Evolutionary conservation across 2,113 vertebrate genomes (phyloP).

Genomic region (Seriola rivoliana): DNA sequence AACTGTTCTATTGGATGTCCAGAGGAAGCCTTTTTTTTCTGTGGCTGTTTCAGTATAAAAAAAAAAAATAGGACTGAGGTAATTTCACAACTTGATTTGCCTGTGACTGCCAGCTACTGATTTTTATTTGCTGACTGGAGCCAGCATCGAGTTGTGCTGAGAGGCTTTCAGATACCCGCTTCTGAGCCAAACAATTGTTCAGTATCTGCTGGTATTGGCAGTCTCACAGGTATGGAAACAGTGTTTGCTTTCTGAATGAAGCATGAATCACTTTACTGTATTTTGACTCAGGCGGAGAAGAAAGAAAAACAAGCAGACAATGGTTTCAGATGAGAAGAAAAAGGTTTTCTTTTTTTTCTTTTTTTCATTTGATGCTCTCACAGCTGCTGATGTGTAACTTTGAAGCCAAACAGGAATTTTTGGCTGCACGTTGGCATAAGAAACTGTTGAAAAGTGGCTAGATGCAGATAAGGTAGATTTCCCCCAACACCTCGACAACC

Average conservation of each 20-base stretch:
- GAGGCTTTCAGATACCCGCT: slow-evolving; percentile 40
- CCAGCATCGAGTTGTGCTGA: slow-evolving; percentile 22
- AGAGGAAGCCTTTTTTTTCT: background rate
- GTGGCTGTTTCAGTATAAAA: background rate
- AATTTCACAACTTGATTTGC: slow-evolving; percentile 52
- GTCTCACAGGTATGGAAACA: slow-evolving; percentile 16
- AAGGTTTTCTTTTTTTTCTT: background rate
- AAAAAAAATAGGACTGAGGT: slow-evolving; percentile 29
- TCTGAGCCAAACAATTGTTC: slow-evolving; percentile 53
- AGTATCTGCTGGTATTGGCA: slow-evolving; percentile 58
- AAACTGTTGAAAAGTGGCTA: slow-evolving; percentile 73
- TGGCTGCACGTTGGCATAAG: slow-evolving; percentile 29
- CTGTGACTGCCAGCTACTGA: slow-evolving; percentile 41
- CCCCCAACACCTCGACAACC: slow-evolving; percentile 73
- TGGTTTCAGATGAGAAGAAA: slow-evolving; percentile 41
- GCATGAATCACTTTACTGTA: slow-evolving; percentile 38
- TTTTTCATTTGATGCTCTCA: slow-evolving; percentile 35
- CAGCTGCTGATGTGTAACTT: slow-evolving; percentile 29
- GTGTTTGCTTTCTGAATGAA: slow-evolving; percentile 39
- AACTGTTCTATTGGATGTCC: background rate
- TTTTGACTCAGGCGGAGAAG: slow-evolving; percentile 33
- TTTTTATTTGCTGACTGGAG: slow-evolving; percentile 38
- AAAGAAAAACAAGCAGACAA: slow-evolving; percentile 4
- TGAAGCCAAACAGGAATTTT: slow-evolving; percentile 34
- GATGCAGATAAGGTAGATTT: slow-evolving; percentile 73